Percentiles rank a stretch among this genome's conserved stretches.
phyloP scores from a whole-genome alignment of 2,113 vertebrate species.

The Crotalus helleri region DNA sequence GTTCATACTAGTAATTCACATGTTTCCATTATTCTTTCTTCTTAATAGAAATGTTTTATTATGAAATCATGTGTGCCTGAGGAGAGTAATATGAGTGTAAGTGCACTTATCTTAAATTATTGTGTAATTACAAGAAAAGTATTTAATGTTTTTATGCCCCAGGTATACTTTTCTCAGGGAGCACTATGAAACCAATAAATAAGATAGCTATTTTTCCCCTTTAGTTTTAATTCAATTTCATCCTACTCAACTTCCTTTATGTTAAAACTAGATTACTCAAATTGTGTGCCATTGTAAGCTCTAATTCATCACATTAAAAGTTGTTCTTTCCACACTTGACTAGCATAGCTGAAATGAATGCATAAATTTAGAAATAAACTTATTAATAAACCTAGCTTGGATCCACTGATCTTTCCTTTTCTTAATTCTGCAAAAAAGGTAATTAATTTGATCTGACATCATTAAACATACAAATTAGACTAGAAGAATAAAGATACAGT shows the following conservation, averaged over 20 bases:
- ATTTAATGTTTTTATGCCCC: not conserved
- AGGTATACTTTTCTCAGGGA: not conserved
- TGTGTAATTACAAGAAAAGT: not conserved
- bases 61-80: not conserved
- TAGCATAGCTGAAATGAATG: not conserved
- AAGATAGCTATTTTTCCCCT: not conserved
- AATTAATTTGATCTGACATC: not conserved
- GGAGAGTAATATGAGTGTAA: not conserved
- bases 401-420: not conserved
- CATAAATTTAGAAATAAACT: not conserved
- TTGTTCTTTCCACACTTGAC: not conserved
- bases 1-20: not conserved
- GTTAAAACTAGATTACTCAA: not conserved
- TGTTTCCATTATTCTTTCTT: not conserved
- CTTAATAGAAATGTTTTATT: not conserved
- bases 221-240: not conserved
- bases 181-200: not conserved
- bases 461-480: not conserved
- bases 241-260: not conserved
- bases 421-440: not conserved
- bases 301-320: not conserved
- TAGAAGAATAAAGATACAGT: not conserved
- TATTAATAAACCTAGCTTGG: not conserved
- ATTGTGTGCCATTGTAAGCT: not conserved
- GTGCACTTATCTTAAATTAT: not conserved